Base-by-base conservation (phyloP, 2,113 vertebrate genomes). In the Casuarius casuarius region DNA sequence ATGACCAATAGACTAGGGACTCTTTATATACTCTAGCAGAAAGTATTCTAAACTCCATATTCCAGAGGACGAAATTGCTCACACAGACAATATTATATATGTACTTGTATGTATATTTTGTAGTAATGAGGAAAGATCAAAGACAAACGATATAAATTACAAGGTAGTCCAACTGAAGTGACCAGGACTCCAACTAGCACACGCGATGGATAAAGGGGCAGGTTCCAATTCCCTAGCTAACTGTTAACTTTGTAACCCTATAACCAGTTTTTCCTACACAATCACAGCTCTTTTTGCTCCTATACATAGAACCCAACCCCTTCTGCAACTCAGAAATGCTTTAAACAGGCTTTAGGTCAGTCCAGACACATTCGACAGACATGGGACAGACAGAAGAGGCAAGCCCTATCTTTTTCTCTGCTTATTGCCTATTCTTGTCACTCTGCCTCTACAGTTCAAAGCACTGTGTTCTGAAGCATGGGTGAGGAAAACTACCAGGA, bases 21-120 rank as follows among this genome's bases (percentile, higher is more conserved):
- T 61, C 59, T 38, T 88, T 20, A 12, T 10, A 46, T 38, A 25
- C 26, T 22, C 14, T 3, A 74, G 28, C 19, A 81, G 35, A 96
- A 84, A 5, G 35, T 12, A 91, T 52, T 89, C 86, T 44, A 35
- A 89, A 84, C 28, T 56, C 31, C 56, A 7, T 44, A 8, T 48
- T 63, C 54, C 58, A 76, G 80, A 77, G 35, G 72, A 84, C 44
- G 84, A 78, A 93, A 59, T 0, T n/a, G 23, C 9, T 38, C 7
- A n/a, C 1, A 46, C 3, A 28, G 52, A 51, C 56, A 33, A 61
- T 0, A 2, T 44, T 84, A 71, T 7, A 22, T 1, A 56, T 7
- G 44, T 7, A 54, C 4, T 54, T 52, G 14, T 26, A 25, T 12
- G 8, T 35, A 1, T 46, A 35, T n/a, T 68, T 82, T 59, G 48